Evolutionary conservation across 2,888 invertebrate genomes (phyloP), one percentile per base, ranked within the genome.

Genomic region (Malthinus flaveolus): DNA sequence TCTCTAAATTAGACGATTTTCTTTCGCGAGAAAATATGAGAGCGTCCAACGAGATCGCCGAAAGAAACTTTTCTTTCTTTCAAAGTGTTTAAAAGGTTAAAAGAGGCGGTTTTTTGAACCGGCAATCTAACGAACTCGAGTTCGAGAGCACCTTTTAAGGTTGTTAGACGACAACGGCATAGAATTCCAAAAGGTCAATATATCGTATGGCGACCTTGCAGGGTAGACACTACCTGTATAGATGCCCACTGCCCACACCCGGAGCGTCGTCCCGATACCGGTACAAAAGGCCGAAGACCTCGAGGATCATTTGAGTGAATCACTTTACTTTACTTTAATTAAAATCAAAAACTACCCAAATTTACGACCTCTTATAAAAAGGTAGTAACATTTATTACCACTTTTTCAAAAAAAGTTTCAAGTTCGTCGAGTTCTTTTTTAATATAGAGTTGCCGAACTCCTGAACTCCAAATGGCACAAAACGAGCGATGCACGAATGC

Each of bases 171-270:
- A 51, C 56, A 59, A 51, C 51, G 56, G 56, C 51, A 59, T 59
- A 52, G 59, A 56, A 59, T 59, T 56, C 59, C 55, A 58, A n/a
- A 55, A 63, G 64, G 61, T 64, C 64, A 62, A 64, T 61, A 62
- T 62, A 59, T 64, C 59, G 64, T 59, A 55, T 57, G 61, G 60
- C 64, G 64, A 64, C 64, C 64, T 64, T 64, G 64, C 61, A 52
- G 62, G 51, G 48, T 60, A 64, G 64, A 64, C 64, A 58, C 59
- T 57, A 57, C 59, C 61, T 61, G 61, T 50, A 61, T 56, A 56
- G n/a, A n/a, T n/a, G n/a, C n/a, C n/a, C n/a, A n/a, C n/a, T 62
- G 57, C 62, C 64, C 62, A 63, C 63, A 53, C 56, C 58, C 59
- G 57, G 59, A 57, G 55, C 64, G 51, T 59, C 52, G 64, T 64